Evolutionary conservation across 2,888 invertebrate genomes (phyloP).

Genomic region (Drosophila neotestacea): DNA sequence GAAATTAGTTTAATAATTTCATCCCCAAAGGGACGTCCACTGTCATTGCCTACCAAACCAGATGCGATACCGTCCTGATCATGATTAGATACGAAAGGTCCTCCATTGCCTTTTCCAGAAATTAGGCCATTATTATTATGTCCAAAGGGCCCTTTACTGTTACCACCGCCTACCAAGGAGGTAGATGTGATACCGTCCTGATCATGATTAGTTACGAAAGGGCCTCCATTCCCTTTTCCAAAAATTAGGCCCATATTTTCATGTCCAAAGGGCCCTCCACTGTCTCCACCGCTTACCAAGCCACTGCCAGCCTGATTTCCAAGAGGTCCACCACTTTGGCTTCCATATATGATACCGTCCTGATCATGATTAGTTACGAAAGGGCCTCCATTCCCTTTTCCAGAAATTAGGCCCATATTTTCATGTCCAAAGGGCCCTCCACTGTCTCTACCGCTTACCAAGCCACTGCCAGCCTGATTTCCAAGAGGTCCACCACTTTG

Average conservation of each 20-base stretch:
- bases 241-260: not conserved
- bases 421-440: not conserved
- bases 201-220: not conserved
- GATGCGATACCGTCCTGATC: not conserved
- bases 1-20: not conserved
- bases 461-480: not conserved
- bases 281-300: conserved; percentile 7
- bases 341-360: not conserved
- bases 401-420: not conserved
- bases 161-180: not conserved
- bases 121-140: not conserved
- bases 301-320: conserved; percentile 1
- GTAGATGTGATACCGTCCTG: not conserved
- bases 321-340: not conserved
- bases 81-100: conserved; percentile 1
- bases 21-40: not conserved
- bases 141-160: no score
- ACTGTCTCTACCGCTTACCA: no score
- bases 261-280: conserved; percentile 16
- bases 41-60: not conserved
- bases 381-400: conserved; percentile 4
- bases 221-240: conserved; percentile 9
- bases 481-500: not conserved
- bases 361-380: not conserved
- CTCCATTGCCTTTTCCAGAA: conserved; percentile 1